phyloP scores from a whole-genome alignment of 2,888 invertebrate species.

The Ennomos fuscantarius region DNA sequence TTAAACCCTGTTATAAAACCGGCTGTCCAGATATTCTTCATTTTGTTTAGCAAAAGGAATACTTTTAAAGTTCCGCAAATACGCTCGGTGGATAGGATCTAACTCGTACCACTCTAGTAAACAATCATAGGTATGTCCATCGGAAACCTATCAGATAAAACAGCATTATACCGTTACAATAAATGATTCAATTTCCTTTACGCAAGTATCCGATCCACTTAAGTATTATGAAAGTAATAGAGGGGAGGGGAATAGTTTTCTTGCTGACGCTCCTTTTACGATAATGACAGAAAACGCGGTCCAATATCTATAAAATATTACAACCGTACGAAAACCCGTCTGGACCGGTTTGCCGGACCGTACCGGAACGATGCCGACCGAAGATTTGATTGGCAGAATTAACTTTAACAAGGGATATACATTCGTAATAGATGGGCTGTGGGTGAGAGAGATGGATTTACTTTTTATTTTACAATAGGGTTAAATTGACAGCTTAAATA shows the following conservation, averaged over 20 bases:
- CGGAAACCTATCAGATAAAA: slow-evolving; percentile 78
- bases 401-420: slow-evolving; percentile 55
- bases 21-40: too few relatives aligned
- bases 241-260: slow-evolving; percentile 81
- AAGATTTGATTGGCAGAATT: slow-evolving; percentile 72
- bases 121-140: slow-evolving; percentile 71
- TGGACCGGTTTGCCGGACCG: slow-evolving; percentile 45
- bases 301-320: slow-evolving; percentile 83
- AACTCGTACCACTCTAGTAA: slow-evolving; percentile 59
- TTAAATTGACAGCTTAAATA: too few relatives aligned
- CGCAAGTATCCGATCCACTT: slow-evolving; percentile 82
- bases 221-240: slow-evolving; percentile 84
- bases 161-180: slow-evolving; percentile 79
- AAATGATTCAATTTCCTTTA: slow-evolving; percentile 84
- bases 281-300: slow-evolving; percentile 82
- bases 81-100: slow-evolving; percentile 46
- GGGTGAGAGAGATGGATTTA: too few relatives aligned
- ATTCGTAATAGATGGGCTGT: slow-evolving; percentile 14
- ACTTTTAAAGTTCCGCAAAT: slow-evolving; percentile 4
- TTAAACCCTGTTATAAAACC: too few relatives aligned
- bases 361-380: slow-evolving; percentile 29
- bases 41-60: background rate
- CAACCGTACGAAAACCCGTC: slow-evolving; percentile 47
- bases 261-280: slow-evolving; percentile 84
- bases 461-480: too few relatives aligned